Evolutionary conservation across 2,797 vertebrate genomes (phyloP), one percentile per base, ranked within the genome.

Genomic region (Meda fulgida): DNA sequence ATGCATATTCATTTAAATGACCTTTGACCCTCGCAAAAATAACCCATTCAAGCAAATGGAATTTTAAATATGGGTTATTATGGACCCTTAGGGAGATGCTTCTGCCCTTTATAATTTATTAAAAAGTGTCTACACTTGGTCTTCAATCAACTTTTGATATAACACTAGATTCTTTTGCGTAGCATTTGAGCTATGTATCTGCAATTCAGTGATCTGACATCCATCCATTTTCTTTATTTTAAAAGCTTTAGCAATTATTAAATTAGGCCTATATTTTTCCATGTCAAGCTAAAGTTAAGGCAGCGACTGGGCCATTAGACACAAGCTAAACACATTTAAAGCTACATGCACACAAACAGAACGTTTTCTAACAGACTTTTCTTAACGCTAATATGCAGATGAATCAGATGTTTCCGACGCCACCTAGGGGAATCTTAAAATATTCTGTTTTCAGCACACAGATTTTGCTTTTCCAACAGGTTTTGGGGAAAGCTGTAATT

Each of bases 391-490:
- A 83, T 48, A 65, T 48, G 71, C 43, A 76, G 60, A 36, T 40
- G 16, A 76, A 76, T 83, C 43, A 83, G 66, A 76, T 53, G 31
- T 76, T 53, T 36, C 60, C 16, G 23, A 67, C 31, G 38, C 43
- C 71, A 83, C 71, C 38, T 19, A 10, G 71, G 70, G 81, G 16
- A 51, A 66, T 83, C 21, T 4, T 18, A 51, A 38, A 48, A 65
- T 51, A 43, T 66, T 75, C 31, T 66, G 58, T 43, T 75, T 82
- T 65, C 19, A 29, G 55, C 13, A 83, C 36, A 63, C 29, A 21
- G n/a, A 70, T 76, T 70, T 83, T 53, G n/a, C 60, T 53, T 83
- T 76, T 75, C 43, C 31, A 67, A 67, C 72, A 76, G 71, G 72
- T 10, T 83, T 66, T 53, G 18, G 81, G 16, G 16, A 53, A 81